phyloP scores from a whole-genome alignment of 2,797 vertebrate species.

The Gallinago solitaria region DNA sequence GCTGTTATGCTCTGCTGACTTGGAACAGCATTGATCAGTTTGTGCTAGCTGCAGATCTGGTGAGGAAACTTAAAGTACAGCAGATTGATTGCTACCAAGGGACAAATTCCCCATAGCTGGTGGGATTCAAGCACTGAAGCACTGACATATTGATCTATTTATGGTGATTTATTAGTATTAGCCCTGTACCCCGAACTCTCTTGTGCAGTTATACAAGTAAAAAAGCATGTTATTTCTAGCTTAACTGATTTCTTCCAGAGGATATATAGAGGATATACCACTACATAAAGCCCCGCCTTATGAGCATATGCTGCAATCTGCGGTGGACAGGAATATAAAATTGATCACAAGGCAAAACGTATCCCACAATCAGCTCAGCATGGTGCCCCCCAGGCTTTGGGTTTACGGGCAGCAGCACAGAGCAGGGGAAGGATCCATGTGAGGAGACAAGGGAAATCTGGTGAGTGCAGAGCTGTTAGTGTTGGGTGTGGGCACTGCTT shows the following conservation, averaged over 20 bases:
- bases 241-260: not conserved
- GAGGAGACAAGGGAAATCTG: not conserved
- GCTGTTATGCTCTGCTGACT: not conserved
- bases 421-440: not conserved
- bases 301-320: not conserved
- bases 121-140: slow-evolving; percentile 17
- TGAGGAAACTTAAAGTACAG: slow-evolving; percentile 53
- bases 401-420: not conserved
- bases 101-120: slow-evolving; percentile 40
- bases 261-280: not conserved
- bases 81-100: slow-evolving; percentile 53
- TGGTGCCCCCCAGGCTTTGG: not conserved
- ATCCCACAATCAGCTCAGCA: not conserved
- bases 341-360: not conserved
- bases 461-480: not conserved
- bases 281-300: not conserved
- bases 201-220: not conserved
- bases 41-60: slow-evolving; percentile 22
- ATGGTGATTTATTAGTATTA: slow-evolving; percentile 27
- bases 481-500: not conserved
- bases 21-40: slow-evolving; percentile 61
- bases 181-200: slow-evolving; percentile 19
- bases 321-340: not conserved
- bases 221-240: not conserved
- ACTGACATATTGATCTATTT: slow-evolving; percentile 53